Evolutionary conservation across 2,113 vertebrate species (phyloP).

Genomic region (Peromyscus maniculatus): DNA sequence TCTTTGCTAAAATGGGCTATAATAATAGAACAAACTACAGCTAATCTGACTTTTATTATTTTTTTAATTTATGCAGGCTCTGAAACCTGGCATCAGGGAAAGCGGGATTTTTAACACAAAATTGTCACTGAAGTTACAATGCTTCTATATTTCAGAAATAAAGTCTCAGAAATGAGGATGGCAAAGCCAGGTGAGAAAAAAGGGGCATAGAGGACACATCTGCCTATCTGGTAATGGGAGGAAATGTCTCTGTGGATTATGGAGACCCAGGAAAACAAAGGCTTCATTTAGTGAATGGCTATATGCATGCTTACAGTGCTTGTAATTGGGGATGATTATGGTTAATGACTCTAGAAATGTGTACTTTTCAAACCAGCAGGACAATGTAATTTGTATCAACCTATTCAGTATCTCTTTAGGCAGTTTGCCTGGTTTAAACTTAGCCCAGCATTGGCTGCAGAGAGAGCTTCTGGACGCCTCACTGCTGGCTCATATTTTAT

Average conservation of each 20-base stretch:
- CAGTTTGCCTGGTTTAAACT: conserved; percentile 87
- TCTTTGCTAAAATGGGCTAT: neutral
- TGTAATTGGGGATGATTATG: conserved; percentile 92
- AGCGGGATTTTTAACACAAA: neutral
- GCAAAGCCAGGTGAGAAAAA: neutral
- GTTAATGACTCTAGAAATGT: conserved; percentile 93
- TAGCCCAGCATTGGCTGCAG: conserved; percentile 77
- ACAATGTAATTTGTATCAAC: conserved; percentile 92
- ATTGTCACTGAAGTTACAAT: neutral
- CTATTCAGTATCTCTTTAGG: conserved; percentile 91
- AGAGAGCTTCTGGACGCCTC: conserved; percentile 82
- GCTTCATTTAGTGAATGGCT: conserved; percentile 82
- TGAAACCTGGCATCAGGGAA: neutral
- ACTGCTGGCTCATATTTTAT: conserved; percentile 81
- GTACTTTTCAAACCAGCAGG: conserved; percentile 91
- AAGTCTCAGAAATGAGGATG: neutral
- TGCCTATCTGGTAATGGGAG: conserved; percentile 64
- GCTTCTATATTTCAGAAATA: neutral
- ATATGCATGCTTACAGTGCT: conserved; percentile 82
- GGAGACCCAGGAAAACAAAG: conserved; percentile 80
- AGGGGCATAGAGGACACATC: neutral
- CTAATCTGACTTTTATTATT: neutral
- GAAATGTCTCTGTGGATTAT: conserved; percentile 78
- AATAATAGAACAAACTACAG: neutral
- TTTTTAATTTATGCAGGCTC: neutral